Base-by-base conservation (phyloP, 2,888 invertebrate species). In the Bombylius discolor region DNA sequence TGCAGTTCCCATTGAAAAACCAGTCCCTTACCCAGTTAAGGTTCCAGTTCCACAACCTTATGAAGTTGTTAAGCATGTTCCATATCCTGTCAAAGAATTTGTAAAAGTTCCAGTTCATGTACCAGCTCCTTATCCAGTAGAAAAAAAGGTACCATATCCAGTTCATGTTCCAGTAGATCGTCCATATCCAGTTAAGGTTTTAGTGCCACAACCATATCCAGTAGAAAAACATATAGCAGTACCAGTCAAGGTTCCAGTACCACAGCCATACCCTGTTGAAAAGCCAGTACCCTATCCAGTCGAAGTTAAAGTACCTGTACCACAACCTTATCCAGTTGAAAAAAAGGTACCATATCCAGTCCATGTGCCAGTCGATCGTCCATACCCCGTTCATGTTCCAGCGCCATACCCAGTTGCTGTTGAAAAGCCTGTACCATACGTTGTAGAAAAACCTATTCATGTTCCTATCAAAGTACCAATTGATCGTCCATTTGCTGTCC, bases 151-250 rank as follows among this genome's bases (percentile, higher is more conserved):
- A 73, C 80, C 77, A 62, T 78, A 78, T 36, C 75, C 76, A 64
- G 78, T 77, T 58, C 77, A 70, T 58, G 78, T 81, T 31, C 83
- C 58, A 56, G 85, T 85, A 53, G 83, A 84, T 67, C 80, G 85
- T 47, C 79, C 81, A 52, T 83, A 84, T 59, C 85, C 86, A 6
- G 73, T 87, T 23, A 65, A 79, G 72, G 81, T 85, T 14, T 81
- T 76, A 63, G 81, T 84, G 32, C 82, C 83, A 56, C 79, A 82
- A 66, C 84, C 84, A 55, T 84, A 81, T 81, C 84, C 85, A 50
- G 87, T 86, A 8, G 82, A 83, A 64, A 87, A 86, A 67, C 78
- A 81, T 59, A 75, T 87, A 49, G 77, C 77, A 64, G 79, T 80
- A 71, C 81, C 84, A 59, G 82, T 84, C 77, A 81, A 64, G 68